Evolutionary conservation across 2,888 invertebrate genomes (phyloP), one percentile per base, ranked within the genome.

Genomic region (Eupithecia exiguata): DNA sequence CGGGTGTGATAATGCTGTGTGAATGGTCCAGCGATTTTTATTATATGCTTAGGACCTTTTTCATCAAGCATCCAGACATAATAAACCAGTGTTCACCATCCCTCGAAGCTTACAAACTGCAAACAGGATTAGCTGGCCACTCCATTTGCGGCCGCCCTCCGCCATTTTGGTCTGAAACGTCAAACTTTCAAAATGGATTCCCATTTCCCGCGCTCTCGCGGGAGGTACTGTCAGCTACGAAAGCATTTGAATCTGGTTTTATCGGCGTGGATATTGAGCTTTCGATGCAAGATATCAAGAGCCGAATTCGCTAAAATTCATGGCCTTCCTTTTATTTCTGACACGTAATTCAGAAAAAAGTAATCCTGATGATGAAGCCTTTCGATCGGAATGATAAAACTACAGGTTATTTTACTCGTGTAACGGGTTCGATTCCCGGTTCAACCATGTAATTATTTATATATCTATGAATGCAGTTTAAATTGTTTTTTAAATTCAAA

Each of bases 101-200:
- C 81, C 83, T 80, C 76, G 70, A 74, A 84, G 86, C 84, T 87
- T 30, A 6, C 58, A 25, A 69, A 74, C 74, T 76, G 76, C 79
- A 87, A 92, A 93, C 90, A 88, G 89, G 93, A 93, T 93, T 93
- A 92, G 84, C 77, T 81, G 76, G 78, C 82, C 82, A 68, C 78
- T 86, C 89, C 89, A 89, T 90, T 88, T 89, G 88, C 88, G 87
- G 86, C 82, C 79, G 89, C 91, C 91, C 90, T 91, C 82, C 79
- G 89, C 91, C 91, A 91, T 91, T 86, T 91, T 90, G 84, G 76
- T 70, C 25, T 71, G 77, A 84, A 89, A 90, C 86, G 92, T 93
- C 93, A 93, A 93, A 93, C 88, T 93, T 89, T 79, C 88, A 90
- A 93, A 93, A 92, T 89, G 92, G 92, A 91, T 91, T 91, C 92